Evolutionary conservation across 2,797 vertebrate genomes (phyloP).

Genomic region (Apodemus agrarius): DNA sequence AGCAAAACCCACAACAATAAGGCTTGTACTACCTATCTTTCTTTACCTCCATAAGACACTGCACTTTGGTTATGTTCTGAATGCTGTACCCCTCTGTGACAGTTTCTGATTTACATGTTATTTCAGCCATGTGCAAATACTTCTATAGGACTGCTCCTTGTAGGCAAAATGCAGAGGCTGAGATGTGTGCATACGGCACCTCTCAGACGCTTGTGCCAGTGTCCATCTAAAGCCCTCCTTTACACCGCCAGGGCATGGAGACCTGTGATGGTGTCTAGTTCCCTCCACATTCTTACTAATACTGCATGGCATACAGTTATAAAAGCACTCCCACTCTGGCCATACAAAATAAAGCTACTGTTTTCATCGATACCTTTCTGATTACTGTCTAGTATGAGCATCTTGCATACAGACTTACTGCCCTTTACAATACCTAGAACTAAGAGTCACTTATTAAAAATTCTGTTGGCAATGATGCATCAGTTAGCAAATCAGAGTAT

Average conservation of each 20-base stretch:
- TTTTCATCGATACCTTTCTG: not conserved
- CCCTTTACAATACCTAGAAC: not conserved
- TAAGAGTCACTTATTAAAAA: not conserved
- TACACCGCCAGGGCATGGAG: not conserved
- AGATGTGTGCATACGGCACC: not conserved
- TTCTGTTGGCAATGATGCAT: not conserved
- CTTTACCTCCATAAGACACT: not conserved
- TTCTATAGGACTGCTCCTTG: not conserved
- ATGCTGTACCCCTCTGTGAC: not conserved
- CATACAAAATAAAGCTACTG: not conserved
- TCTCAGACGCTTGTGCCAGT: not conserved
- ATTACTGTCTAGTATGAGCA: not conserved
- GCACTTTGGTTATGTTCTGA: not conserved
- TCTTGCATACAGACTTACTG: not conserved
- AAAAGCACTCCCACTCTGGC: not conserved
- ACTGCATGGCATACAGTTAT: not conserved
- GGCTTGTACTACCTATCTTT: not conserved
- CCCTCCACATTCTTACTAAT: not conserved
- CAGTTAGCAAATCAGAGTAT: not conserved
- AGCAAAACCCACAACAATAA: constrained; percentile 9
- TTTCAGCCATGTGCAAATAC: not conserved
- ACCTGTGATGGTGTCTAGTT: not conserved
- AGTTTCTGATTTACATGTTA: not conserved
- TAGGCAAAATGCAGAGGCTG: not conserved
- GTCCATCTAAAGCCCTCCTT: not conserved